Base-by-base conservation (phyloP, 2,797 vertebrate species). In the Cuniculus paca region DNA sequence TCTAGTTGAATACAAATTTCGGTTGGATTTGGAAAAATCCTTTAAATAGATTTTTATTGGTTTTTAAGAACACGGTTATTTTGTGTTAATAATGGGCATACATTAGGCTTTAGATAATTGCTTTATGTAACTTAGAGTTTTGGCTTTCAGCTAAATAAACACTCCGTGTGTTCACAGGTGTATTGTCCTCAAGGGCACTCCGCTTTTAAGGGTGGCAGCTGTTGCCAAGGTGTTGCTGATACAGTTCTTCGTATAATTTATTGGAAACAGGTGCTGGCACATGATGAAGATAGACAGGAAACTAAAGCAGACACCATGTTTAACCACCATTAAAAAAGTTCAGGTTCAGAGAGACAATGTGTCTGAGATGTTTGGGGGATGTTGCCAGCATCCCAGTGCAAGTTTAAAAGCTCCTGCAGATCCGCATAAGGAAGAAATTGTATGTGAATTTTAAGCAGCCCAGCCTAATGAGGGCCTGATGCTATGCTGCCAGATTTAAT, bases 101-200 rank as follows among this genome's bases (percentile, higher is more conserved):
- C 94, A 98, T 98, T 98, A 98, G 96, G 97, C 98, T 98, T 98
- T 97, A 98, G 98, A 99, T 98, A 99, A 98, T 98, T 98, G 96
- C 98, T 98, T 98, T 98, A 98, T 98, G 98, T 98, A 98, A 98
- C 96, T 96, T 97, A 77, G 98, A 98, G 97, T 98, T 98, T 98
- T 98, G 98, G 98, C 97, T 98, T 98, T 98, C 97, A 98, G 98
- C 98, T 98, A 98, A 98, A 98, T 98, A 99, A 99, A 99, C 98
- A 98, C 61, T 86, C 89, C 97, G 90, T 99, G 98, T 99, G 98
- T 99, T 99, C 99, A 99, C 98, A 99, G 99, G 99, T 99, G 98
- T 98, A 99, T 98, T 98, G 98, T 98, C 98, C 98, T 98, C 97
- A 98, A 98, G 98, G 98, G 98, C 98, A 98, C 98, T 98, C 96